Evolutionary conservation across 1,140 invertebrate genomes (phyloP), one percentile per base, ranked within the genome.

Genomic region (Phthorimaea operculella): DNA sequence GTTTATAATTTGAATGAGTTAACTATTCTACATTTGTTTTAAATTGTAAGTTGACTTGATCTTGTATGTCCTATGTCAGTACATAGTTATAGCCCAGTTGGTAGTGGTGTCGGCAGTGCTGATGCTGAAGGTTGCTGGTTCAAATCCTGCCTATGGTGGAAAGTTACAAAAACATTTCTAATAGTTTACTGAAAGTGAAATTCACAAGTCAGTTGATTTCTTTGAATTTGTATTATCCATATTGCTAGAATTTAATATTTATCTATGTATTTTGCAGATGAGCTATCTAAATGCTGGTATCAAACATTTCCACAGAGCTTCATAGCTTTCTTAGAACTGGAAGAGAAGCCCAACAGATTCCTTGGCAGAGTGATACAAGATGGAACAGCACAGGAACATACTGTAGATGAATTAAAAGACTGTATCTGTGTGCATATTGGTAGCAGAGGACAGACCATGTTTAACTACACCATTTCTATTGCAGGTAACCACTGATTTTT

Each of bases 401-500:
- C 67, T 42, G 33, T 69, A 7, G 69, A 81, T 1, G 36, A 54
- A 5, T 52, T 85, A 0, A 62, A 74, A 50, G 61, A 79, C 9
- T 82, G 79, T 36, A 68, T 79, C 16, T 85, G 87, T 59, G 60
- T 88, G 14, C 87, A 87, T 55, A 58, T 88, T 8, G 88, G 88
- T 0, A 60, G 68, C 0, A 85, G 82, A 53, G 87, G 87, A 63
- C 85, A 86, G 33, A 83, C 87, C 9, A 70, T 88, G 28, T 88
- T 87, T 51, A 89, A 88, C 66, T 78, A 86, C n/a, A 86, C 81
- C 1, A 64, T 88, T 33, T 87, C 83, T 49, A 70, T 86, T 21
- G 70, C 76, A 70, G 85, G 86, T 77, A 74, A 60, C 8, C 17
- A 28, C 21, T 4, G 21, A 28, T 28, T 28, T 28, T 6, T n/a